Evolutionary conservation across 2,797 vertebrate genomes (phyloP).

Genomic region (Manis crassicaudata): DNA sequence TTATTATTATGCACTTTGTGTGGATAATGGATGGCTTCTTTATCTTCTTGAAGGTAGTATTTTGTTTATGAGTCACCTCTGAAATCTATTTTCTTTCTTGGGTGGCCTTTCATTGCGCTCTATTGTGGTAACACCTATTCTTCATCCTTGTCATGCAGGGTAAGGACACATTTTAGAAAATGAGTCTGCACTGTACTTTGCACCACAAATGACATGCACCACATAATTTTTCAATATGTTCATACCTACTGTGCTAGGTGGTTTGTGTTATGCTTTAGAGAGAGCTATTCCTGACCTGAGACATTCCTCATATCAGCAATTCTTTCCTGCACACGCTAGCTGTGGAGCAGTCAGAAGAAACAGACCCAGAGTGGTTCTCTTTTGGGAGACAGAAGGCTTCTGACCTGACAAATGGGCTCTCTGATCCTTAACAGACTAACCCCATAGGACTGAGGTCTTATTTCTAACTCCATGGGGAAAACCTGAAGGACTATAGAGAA

Average conservation of each 20-base stretch:
- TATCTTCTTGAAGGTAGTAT: constrained; percentile 48
- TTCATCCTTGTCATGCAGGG: constrained; percentile 17
- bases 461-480: constrained; percentile 15
- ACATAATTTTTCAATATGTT: constrained; percentile 34
- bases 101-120: constrained; percentile 29
- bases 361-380: background rate
- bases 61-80: constrained; percentile 64
- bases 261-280: background rate
- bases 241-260: background rate
- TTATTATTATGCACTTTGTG: constrained; percentile 50
- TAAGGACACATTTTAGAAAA: constrained; percentile 25
- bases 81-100: constrained; percentile 66
- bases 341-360: background rate
- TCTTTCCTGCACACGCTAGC: background rate
- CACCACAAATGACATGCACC: background rate
- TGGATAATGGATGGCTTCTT: constrained; percentile 66
- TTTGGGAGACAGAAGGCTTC: background rate
- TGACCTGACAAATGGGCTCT: background rate
- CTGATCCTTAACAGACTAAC: background rate
- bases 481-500: background rate
- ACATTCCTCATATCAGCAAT: background rate
- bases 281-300: background rate
- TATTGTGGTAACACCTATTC: background rate
- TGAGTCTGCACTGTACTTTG: background rate
- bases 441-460: background rate